These are phyloP conservation scores for Ryuthela nishihirai DNA, from an alignment of 2,888 invertebrate genomes.

Conservation along the genomic window DNA sequence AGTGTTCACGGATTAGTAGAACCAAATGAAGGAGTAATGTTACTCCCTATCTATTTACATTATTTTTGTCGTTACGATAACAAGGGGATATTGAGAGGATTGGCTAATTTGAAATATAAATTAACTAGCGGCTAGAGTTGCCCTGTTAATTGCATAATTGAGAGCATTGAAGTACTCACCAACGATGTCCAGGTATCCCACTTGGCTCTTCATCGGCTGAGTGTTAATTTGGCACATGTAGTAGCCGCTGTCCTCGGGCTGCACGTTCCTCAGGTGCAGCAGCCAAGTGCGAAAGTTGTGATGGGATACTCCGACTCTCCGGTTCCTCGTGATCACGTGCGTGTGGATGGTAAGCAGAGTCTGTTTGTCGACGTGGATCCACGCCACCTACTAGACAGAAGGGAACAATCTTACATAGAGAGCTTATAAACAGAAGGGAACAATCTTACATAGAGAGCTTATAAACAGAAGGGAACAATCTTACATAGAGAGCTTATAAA, in stretches of 20 bases:
- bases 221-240: conserved; percentile 62
- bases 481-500: too few relatives aligned
- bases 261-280: conserved; percentile 40
- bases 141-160: too few relatives aligned
- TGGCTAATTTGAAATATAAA: too few relatives aligned
- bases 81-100: too few relatives aligned
- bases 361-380: conserved; percentile 89
- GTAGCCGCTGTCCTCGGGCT: conserved; percentile 80
- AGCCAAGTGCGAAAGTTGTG: conserved; percentile 37
- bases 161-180: too few relatives aligned
- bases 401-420: neutral
- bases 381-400: conserved; percentile 67
- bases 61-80: too few relatives aligned
- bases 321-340: conserved; percentile 86
- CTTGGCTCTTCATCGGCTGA: conserved; percentile 42
- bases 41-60: too few relatives aligned
- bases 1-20: too few relatives aligned
- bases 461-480: too few relatives aligned
- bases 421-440: neutral
- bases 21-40: too few relatives aligned
- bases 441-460: too few relatives aligned
- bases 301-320: conserved; percentile 85
- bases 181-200: conserved; percentile 42
- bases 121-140: too few relatives aligned
- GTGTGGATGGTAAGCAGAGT: conserved; percentile 88